Percentiles rank a stretch among this genome's conserved stretches.
These are phyloP conservation scores for Oreochromis aureus DNA, from an alignment of 2,113 vertebrate genomes.

Conservation along the genomic window DNA sequence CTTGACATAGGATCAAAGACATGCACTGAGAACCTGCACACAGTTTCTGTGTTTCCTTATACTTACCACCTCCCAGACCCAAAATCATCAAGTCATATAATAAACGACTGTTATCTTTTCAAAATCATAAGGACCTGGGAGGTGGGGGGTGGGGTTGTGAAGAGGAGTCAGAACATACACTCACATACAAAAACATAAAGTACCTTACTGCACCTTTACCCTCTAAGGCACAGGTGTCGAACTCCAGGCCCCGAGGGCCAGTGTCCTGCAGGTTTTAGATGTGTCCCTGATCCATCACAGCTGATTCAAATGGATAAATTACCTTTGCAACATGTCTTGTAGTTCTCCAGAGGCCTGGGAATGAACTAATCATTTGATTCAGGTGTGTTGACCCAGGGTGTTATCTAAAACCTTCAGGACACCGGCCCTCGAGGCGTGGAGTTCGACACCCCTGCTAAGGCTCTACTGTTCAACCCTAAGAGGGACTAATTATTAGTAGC, in stretches of 20 bases:
- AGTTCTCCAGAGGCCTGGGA: background rate
- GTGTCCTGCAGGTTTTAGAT: background rate
- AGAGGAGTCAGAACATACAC: background rate
- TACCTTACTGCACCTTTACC: background rate
- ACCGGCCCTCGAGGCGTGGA: too few relatives aligned
- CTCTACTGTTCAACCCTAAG: too few relatives aligned
- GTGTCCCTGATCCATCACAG: background rate
- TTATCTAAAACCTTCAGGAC: background rate
- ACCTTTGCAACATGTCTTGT: background rate
- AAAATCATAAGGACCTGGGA: background rate
- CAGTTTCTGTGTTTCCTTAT: background rate
- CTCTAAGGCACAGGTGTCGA: background rate
- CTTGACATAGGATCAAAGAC: background rate
- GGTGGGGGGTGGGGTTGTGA: background rate
- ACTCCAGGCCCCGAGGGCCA: fast-evolving
- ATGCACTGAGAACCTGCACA: background rate
- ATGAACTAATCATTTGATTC: background rate
- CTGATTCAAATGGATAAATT: background rate
- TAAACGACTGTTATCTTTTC: background rate
- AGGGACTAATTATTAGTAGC: too few relatives aligned
- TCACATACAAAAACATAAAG: background rate
- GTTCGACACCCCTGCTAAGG: too few relatives aligned
- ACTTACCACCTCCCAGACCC: background rate
- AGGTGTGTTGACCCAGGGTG: background rate
- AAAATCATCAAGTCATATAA: background rate